A percentile compares a stretch with the other conserved stretches of the same genome.
phyloP scores from a whole-genome alignment of 2,113 vertebrate genomes.

The Phalacrocorax aristotelis region DNA sequence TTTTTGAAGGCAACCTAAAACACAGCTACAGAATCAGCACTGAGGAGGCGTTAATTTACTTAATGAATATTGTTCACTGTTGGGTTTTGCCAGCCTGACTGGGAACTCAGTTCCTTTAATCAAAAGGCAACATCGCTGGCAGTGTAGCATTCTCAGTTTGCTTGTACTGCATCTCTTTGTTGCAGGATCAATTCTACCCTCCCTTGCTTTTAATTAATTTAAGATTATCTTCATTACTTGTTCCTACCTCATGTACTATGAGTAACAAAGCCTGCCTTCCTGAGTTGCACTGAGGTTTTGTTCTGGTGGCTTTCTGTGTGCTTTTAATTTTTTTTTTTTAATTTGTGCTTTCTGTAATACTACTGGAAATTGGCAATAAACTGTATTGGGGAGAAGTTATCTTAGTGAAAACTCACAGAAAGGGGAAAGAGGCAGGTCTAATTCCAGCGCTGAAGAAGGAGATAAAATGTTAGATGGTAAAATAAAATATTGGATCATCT shows the following conservation, averaged over 20 bases:
- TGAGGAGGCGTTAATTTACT: not conserved
- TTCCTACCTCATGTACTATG: not conserved
- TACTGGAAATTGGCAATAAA: not conserved
- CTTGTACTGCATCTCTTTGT: not conserved
- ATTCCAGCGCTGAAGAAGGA: not conserved
- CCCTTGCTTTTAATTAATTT: constrained; percentile 42
- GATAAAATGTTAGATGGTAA: not conserved
- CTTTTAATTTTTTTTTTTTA: not conserved
- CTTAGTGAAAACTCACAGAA: not conserved
- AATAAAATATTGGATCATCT: not conserved
- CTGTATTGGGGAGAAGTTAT: not conserved
- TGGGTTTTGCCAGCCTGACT: not conserved
- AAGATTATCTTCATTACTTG: constrained; percentile 18
- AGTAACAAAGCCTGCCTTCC: constrained; percentile 1
- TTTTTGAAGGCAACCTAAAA: not conserved
- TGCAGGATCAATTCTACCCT: not conserved
- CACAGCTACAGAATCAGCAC: not conserved
- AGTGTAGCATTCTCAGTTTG: not conserved
- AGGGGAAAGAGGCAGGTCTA: not conserved
- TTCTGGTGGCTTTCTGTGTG: not conserved
- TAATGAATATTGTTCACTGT: not conserved
- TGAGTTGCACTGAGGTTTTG: not conserved
- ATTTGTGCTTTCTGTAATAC: not conserved
- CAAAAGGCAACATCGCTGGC: not conserved
- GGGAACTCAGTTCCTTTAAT: not conserved